Evolutionary conservation across 2,797 vertebrate species (phyloP), one percentile per base, ranked within the genome.

Genomic region (Enteromius viviparus): DNA sequence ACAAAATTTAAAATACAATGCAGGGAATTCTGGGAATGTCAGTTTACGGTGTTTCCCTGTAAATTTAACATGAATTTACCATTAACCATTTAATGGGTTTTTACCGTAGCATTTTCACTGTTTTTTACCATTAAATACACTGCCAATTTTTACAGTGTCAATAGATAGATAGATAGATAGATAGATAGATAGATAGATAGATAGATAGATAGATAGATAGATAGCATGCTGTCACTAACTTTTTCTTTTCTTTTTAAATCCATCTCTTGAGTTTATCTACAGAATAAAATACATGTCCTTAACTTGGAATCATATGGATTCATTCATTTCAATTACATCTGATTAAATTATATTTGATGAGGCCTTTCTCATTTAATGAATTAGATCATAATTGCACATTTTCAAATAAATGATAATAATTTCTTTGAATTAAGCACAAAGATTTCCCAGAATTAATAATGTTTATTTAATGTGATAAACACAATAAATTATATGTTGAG

Each of bases 401-500:
- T 6, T 40, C 9, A 23, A n/a, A 15, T 42, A 68, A 21, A 66
- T 10, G 11, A 10, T 65, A 34, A 8, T 65, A 34, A 8, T n/a
- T 40, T 21, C 3, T 66, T 37, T 66, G 4, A 66, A 42, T 42
- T 42, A 69, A 26, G 68, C 68, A 45, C n/a, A 14, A 7, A 45
- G 0, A 45, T 69, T 45, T 45, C 66, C n/a, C 37, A 45, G 40
- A 14, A 45, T 69, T 45, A 23, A 1, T 69, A 15, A 77, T 72
- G 34, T 58, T 85, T 83, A 85, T 40, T 53, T 47, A 23, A 34
- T 51, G 40, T 19, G 42, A 71, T 26, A 37, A 34, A 78, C 40
- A 88, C 85, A 82, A 53, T 71, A 34, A 45, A 45, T n/a, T 34
- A 9, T 23, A 47, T 15, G 45, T 26, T 89, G 91, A 84, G 88